phyloP scores from a whole-genome alignment of 2,113 vertebrate genomes.

The Phyllostomus discolor region DNA sequence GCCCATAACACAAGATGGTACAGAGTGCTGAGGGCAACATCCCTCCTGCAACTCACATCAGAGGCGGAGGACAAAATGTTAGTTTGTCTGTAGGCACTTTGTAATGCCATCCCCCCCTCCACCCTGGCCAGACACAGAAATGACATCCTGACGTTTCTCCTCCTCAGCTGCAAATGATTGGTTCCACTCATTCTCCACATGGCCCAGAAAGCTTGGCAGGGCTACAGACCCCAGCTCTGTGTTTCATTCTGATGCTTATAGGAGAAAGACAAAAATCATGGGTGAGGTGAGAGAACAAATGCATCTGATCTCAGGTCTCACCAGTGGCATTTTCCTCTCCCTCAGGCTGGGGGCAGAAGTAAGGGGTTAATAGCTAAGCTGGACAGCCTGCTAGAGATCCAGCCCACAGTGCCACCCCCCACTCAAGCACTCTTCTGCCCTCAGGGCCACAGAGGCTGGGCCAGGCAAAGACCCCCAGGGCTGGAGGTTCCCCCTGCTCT shows the following conservation, averaged over 20 bases:
- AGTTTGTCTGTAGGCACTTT: neutral
- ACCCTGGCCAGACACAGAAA: too few species aligned
- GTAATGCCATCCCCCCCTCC: neutral
- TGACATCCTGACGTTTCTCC: neutral
- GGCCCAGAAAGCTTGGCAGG: neutral
- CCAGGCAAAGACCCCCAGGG: neutral
- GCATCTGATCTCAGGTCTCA: fast-evolving
- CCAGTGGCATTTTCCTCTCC: neutral
- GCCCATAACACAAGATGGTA: neutral
- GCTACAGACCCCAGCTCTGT: neutral
- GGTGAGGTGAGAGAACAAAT: neutral
- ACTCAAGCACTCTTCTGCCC: neutral
- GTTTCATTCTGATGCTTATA: neutral
- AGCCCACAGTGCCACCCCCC: too few species aligned
- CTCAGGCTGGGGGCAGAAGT: neutral
- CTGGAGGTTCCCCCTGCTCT: neutral
- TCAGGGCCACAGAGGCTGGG: neutral
- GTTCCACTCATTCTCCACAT: neutral
- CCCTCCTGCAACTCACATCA: neutral
- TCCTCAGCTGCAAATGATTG: neutral
- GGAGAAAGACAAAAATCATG: neutral
- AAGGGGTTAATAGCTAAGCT: neutral
- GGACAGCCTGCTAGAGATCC: neutral
- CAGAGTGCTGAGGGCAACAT: neutral
- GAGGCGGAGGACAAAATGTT: neutral